These are phyloP conservation scores for Isotomurus palustris DNA, from an alignment of 2,888 invertebrate species.

Conservation along the genomic window DNA sequence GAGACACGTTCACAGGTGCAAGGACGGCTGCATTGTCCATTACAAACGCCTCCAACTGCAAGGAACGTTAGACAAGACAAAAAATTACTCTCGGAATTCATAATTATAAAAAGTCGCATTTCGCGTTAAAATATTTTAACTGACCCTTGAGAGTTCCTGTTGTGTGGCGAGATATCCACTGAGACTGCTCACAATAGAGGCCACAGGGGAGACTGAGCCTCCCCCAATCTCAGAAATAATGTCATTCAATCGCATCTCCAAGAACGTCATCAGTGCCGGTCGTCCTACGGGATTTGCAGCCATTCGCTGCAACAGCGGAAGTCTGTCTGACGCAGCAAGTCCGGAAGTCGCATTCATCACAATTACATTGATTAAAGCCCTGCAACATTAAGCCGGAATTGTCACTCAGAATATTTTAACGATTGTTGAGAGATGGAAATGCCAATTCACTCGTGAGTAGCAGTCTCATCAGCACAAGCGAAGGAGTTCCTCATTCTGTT, in stretches of 20 bases:
- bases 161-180: neutral
- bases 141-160: neutral
- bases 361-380: no score
- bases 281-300: neutral
- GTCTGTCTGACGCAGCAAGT: neutral
- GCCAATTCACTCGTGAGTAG: no score
- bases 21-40: neutral
- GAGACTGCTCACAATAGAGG: neutral
- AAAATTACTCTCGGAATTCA: no score
- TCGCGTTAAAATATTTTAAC: neutral
- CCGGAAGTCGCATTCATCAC: neutral
- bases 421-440: no score
- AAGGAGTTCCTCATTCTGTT: slow-evolving; percentile 17
- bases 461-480: slow-evolving; percentile 17
- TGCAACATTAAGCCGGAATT: no score
- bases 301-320: neutral
- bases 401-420: no score
- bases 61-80: no score
- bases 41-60: neutral
- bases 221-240: neutral
- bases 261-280: neutral
- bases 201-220: neutral
- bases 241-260: neutral
- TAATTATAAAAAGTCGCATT: neutral
- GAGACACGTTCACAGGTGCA: neutral